Conservation (phyloP, 2,888 invertebrate species). For the Imbricaverruca yamaguchii region DNA sequence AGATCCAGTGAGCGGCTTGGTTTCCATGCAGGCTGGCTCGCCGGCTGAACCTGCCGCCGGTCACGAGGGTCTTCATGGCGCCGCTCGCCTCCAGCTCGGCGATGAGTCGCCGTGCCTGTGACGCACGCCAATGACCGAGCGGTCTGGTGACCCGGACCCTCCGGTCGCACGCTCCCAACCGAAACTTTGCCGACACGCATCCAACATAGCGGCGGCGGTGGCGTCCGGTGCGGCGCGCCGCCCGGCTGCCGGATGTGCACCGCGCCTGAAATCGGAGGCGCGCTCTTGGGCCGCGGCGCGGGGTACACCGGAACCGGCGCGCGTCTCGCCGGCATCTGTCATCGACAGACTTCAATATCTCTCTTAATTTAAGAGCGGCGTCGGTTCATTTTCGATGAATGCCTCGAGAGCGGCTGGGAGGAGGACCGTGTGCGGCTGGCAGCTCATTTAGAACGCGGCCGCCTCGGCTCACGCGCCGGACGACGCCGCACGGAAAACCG, state of each 20-base stretch:
- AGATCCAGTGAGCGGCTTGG: too few relatives aligned
- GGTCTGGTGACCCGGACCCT: too few relatives aligned
- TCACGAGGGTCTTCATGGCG: too few relatives aligned
- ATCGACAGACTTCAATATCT: constrained; percentile 6
- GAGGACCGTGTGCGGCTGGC: neutral
- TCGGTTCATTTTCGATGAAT: constrained; percentile 8
- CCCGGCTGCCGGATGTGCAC: neutral
- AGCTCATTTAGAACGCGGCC: constrained; percentile 9
- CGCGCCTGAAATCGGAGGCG: neutral
- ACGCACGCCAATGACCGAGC: too few relatives aligned
- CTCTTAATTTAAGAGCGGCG: constrained; percentile 14
- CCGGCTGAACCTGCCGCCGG: too few relatives aligned
- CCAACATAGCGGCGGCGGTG: too few relatives aligned
- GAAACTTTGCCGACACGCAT: too few relatives aligned
- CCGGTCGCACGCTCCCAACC: too few relatives aligned
- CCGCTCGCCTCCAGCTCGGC: too few relatives aligned
- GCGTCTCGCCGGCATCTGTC: neutral
- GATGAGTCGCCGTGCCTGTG: too few relatives aligned
- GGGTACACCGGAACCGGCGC: neutral
- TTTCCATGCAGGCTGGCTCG: too few relatives aligned
- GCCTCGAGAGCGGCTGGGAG: neutral
- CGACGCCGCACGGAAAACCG: too few relatives aligned
- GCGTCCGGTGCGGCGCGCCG: neutral
- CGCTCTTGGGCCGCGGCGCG: neutral
- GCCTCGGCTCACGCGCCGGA: neutral